Evolutionary conservation across 1,140 invertebrate genomes (phyloP), one percentile per base, ranked within the genome.

Genomic region (Pseudomyrmex sp.): DNA sequence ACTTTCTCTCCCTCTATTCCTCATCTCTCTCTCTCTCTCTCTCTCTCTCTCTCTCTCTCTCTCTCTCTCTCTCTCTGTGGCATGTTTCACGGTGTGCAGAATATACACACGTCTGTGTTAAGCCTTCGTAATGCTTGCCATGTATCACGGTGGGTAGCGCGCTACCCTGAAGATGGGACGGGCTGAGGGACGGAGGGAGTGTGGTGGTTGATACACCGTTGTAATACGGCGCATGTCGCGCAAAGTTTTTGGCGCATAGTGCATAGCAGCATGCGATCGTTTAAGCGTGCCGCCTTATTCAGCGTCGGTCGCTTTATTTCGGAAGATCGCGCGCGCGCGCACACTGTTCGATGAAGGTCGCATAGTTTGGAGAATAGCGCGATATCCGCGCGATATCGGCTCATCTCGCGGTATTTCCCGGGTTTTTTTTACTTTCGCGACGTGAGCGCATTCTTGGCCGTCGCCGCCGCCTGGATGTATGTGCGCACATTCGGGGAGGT

Each of bases 121-220:
- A 85, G 80, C 80, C 84, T 69, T 76, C 80, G 77, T 85, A 85
- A 85, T 85, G 80, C 84, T 66, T 65, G 84, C 84, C 70, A 85
- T 85, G 84, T 82, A 85, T 85, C 84, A 85, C 54, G 70, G 54
- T 56, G 65, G 35, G 59, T 84, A 46, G 76, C 65, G 50, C 44
- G 44, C 44, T 54, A 58, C 52, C 9, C 46, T 59, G 66, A 50
- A 77, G 50, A 68, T n/a, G 75, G 63, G 35, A 12, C 4, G 59
- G 9, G 48, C 48, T 50, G 12, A 18, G 56, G 56, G 8, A 10
- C 9, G 18, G 2, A 26, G 52, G 72, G 54, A 35, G 23, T 13
- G 65, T 15, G 76, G 76, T 44, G 76, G 76, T 80, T 80, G 76
- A 72, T 80, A 70, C 76, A 70, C 54, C 54, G 76, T 70, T 80